Evolutionary conservation across 2,888 invertebrate genomes (phyloP), one percentile per base, ranked within the genome.

Genomic region (Helicoverpa assulta): DNA sequence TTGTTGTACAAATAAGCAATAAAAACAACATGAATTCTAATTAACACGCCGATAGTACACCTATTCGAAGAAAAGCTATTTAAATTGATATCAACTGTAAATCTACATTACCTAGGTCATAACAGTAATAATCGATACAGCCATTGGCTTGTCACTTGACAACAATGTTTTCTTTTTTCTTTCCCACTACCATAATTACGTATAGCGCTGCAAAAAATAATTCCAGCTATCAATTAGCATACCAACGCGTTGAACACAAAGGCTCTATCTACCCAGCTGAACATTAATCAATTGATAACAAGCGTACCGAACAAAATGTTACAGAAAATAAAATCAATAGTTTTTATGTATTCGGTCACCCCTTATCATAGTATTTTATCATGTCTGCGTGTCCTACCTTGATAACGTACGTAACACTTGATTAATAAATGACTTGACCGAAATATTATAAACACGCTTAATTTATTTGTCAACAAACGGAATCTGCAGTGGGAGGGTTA

Each of bases 281-380:
- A 78, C 76, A 80, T 81, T 78, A 78, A 84, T 81, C 76, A 77
- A 81, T 70, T 70, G 82, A 83, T 80, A 83, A 78, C 77, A 69
- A 58, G 63, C 71, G 70, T 71, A 52, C 54, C 76, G 52, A 58
- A 77, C 78, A 55, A 77, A 83, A 73, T 80, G 75, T 77, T 63
- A 79, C 74, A 73, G 63, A 82, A 80, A 86, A 83, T 85, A 91
- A 90, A 93, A 94, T 94, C 94, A 91, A 94, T 94, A 94, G 87
- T 88, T 89, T 87, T 86, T 82, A 90, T 90, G 89, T 91, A 61
- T 91, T 89, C 85, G 86, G 88, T 86, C 85, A 84, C 79, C 82
- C 78, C 86, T 92, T 94, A 94, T 94, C 94, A 74, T 75, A 64
- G 80, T 81, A 83, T 86, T 91, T 93, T 94, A 94, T 95, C 94